Evolutionary conservation across 2,113 vertebrate species (phyloP), one percentile per base, ranked within the genome.

Genomic region (Sphyrna mokarran): DNA sequence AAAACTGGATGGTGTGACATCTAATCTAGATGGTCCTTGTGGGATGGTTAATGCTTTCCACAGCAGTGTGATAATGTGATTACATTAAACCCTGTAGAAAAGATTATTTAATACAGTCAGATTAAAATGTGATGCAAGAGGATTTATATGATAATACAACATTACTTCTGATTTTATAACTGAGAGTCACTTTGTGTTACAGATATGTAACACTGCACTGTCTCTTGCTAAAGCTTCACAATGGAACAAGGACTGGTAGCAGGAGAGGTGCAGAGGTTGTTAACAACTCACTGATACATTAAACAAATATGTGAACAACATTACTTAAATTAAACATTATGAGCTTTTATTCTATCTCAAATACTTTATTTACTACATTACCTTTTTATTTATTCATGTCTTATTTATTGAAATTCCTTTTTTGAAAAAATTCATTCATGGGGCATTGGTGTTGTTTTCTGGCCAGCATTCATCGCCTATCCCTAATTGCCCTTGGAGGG

Each of bases 71-170:
- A 95, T 95, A 95, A 72, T 48, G 68, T 66, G 93, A 72, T 95
- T 95, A 95, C 10, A n/a, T 95, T 76, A 72, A 76, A 70, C 68
- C 94, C 69, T 95, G 94, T 95, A 29, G 43, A 33, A 95, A 95
- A 72, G 66, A 48, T 72, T 76, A 72, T 33, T 95, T 95, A 95
- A 95, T 72, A 72, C 54, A 69, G 40, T 33, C 40, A 72, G 94
- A 72, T 72, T 72, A 95, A 95, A 48, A 61, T 72, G 23, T 95
- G 43, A 95, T 72, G 40, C 94, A 95, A 72, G 69, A 76, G 94
- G 68, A 72, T 95, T 95, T 95, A 72, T 54, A 54, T 48, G 70
- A 69, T 40, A 95, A 29, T 29, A 40, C 22, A 95, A 54, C 7
- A 70, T 29, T 48, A 48, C 68, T 95, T 95, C 40, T 95, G 93